phyloP scores from a whole-genome alignment of 1,140 invertebrate genomes.

The Physella acuta region DNA sequence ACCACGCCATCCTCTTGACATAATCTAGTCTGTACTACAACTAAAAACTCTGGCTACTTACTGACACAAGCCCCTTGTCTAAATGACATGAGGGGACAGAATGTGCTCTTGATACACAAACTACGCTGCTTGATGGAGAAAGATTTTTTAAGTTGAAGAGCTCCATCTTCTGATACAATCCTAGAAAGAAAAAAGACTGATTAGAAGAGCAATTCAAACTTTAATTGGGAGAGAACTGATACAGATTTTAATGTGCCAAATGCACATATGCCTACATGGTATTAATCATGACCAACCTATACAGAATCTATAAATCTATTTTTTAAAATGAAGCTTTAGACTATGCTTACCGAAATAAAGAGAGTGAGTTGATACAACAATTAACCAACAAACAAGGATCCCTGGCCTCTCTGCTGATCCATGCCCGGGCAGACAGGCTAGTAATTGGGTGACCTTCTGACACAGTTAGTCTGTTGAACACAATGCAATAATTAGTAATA shows the following conservation, averaged over 20 bases:
- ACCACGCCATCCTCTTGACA: no score
- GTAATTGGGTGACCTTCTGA: constrained; percentile 69
- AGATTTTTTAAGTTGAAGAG: constrained; percentile 67
- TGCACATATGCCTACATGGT: no score
- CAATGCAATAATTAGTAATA: not conserved
- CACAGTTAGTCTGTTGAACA: constrained; percentile 48
- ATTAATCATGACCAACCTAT: no score
- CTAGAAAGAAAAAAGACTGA: constrained; percentile 61
- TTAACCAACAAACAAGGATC: constrained; percentile 80
- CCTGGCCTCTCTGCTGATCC: constrained; percentile 75
- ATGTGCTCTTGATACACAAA: constrained; percentile 72
- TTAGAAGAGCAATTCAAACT: no score
- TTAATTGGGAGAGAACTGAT: no score
- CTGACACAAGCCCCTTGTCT: constrained; percentile 76
- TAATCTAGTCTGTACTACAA: no score
- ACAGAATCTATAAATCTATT: no score
- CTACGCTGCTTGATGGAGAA: constrained; percentile 70
- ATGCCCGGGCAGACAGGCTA: constrained; percentile 77
- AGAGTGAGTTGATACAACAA: constrained; percentile 74
- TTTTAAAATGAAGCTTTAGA: no score
- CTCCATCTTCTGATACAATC: constrained; percentile 70
- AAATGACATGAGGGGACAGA: constrained; percentile 81
- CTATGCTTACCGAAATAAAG: constrained; percentile 66
- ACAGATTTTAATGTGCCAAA: no score
- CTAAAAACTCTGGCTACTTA: no score